Evolutionary conservation across 2,113 vertebrate species (phyloP).

Genomic region (Lepus europaeus): DNA sequence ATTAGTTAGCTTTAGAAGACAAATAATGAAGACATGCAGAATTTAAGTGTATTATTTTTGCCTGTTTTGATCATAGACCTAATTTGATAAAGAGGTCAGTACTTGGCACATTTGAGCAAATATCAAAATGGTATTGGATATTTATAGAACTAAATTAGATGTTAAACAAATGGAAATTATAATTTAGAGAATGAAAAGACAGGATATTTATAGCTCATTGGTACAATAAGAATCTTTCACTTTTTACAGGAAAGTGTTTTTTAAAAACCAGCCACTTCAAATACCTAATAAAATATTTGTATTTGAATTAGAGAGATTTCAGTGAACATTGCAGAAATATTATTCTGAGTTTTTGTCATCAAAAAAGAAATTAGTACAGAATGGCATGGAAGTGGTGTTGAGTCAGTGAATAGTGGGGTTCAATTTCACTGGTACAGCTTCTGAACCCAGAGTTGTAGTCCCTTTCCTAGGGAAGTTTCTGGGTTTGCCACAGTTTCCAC

Average conservation of each 20-base stretch:
- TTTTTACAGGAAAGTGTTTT: slow-evolving; percentile 31
- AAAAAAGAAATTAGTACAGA: neutral
- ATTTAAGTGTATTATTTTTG: slow-evolving; percentile 52
- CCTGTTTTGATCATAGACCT: slow-evolving; percentile 66
- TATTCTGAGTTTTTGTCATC: neutral
- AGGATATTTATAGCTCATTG: slow-evolving; percentile 59
- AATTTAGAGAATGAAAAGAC: slow-evolving; percentile 73
- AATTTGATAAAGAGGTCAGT: slow-evolving; percentile 80
- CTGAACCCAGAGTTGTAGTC: neutral
- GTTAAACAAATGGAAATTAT: slow-evolving; percentile 78
- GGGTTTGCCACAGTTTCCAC: neutral
- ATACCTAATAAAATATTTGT: slow-evolving; percentile 49
- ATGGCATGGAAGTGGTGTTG: neutral
- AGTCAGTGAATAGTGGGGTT: neutral
- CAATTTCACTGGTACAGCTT: neutral
- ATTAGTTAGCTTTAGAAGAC: slow-evolving; percentile 46
- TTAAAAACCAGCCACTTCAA: slow-evolving; percentile 12
- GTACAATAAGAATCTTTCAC: slow-evolving; percentile 44
- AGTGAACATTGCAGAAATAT: neutral
- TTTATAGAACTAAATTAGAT: slow-evolving; percentile 79
- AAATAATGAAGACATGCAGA: slow-evolving; percentile 69
- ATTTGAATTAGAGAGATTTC: neutral
- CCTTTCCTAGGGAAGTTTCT: neutral
- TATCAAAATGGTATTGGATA: slow-evolving; percentile 76
- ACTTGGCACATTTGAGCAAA: slow-evolving; percentile 76